Conservation (phyloP, 2,888 invertebrate genomes). For the Isotomurus palustris region DNA sequence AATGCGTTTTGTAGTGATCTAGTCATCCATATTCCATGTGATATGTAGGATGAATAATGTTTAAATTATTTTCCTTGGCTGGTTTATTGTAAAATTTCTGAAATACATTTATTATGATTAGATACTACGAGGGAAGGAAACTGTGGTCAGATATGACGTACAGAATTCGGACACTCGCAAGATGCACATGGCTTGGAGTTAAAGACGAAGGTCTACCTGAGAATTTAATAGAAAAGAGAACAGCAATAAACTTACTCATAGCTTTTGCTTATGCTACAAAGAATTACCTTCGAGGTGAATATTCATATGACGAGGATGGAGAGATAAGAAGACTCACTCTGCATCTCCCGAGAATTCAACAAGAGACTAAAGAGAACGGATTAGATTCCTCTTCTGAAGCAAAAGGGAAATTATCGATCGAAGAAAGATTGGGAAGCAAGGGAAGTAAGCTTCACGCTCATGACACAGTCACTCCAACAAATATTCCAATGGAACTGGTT, state of each 20-base stretch:
- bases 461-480: slow-evolving; percentile 17
- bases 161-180: slow-evolving; percentile 24
- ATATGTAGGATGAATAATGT: too few species aligned
- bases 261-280: slow-evolving; percentile 35
- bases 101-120: background rate
- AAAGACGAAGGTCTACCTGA: slow-evolving; percentile 5
- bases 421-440: background rate
- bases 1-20: too few species aligned
- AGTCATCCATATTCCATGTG: too few species aligned
- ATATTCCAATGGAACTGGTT: slow-evolving; percentile 9
- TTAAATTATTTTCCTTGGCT: background rate
- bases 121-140: slow-evolving; percentile 35
- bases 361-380: background rate
- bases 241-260: slow-evolving; percentile 31
- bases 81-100: background rate
- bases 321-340: slow-evolving; percentile 13
- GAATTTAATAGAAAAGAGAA: slow-evolving; percentile 27
- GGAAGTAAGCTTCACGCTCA: slow-evolving; percentile 8
- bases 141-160: slow-evolving; percentile 28
- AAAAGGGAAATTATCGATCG: background rate
- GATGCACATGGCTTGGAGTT: slow-evolving; percentile 29
- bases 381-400: slow-evolving; percentile 15
- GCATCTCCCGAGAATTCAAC: background rate
- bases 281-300: slow-evolving; percentile 32
- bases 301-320: slow-evolving; percentile 21